Evolutionary conservation across 2,797 vertebrate genomes (phyloP).

Genomic region (Lithobates sylvaticus): DNA sequence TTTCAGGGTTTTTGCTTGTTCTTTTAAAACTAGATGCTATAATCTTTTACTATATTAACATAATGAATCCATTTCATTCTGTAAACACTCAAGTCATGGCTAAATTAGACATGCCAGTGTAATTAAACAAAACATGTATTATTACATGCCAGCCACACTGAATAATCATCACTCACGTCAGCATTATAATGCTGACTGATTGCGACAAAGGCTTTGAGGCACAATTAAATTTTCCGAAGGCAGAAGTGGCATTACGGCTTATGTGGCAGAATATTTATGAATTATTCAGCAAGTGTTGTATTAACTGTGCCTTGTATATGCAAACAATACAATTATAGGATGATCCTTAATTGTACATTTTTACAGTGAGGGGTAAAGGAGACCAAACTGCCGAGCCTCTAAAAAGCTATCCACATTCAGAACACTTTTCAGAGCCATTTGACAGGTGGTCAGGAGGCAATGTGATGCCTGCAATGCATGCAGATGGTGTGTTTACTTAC

Average conservation of each 20-base stretch:
- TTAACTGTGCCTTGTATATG: not conserved
- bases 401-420: too few species aligned
- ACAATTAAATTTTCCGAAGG: not conserved
- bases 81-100: not conserved
- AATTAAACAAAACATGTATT: conserved; percentile 6
- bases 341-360: not conserved
- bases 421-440: too few species aligned
- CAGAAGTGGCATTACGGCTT: not conserved
- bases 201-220: not conserved
- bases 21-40: not conserved
- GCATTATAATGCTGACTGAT: not conserved
- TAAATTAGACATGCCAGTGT: not conserved
- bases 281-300: not conserved
- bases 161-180: not conserved
- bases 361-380: too few species aligned
- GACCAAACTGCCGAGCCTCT: too few species aligned
- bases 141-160: not conserved
- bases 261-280: not conserved
- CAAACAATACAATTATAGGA: too few species aligned
- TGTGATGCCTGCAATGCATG: too few species aligned
- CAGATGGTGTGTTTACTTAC: too few species aligned
- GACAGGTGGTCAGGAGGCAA: too few species aligned
- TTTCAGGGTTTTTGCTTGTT: not conserved
- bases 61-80: conserved; percentile 27
- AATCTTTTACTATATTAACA: conserved; percentile 30